Evolutionary conservation across 2,797 vertebrate genomes (phyloP).

Genomic region (Trematomus bernacchii): DNA sequence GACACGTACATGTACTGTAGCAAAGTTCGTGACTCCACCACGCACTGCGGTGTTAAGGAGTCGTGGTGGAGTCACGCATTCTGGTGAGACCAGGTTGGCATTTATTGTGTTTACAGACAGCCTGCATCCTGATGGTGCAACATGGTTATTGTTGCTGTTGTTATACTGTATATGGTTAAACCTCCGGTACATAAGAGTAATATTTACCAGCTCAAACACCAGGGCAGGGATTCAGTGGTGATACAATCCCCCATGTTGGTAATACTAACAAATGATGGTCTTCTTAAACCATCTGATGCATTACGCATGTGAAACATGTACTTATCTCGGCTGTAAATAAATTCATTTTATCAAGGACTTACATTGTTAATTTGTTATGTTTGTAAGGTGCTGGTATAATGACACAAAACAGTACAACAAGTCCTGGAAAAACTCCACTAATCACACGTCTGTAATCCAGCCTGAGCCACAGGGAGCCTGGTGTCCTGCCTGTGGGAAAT

Average conservation of each 20-base stretch:
- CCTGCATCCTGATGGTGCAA: background rate
- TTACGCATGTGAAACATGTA: constrained; percentile 1
- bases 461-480: constrained; percentile 19
- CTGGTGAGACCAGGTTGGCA: too few relatives aligned
- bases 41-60: too few relatives aligned
- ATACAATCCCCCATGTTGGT: background rate
- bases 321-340: constrained; percentile 10
- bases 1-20: too few relatives aligned
- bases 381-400: constrained; percentile 24
- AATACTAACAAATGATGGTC: background rate
- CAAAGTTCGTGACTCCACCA: too few relatives aligned
- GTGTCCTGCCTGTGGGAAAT: constrained; percentile 31
- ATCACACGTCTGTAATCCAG: constrained; percentile 51
- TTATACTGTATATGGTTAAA: too few relatives aligned
- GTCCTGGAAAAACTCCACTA: constrained; percentile 36
- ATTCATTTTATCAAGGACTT: constrained; percentile 6
- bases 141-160: background rate
- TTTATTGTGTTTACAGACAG: background rate
- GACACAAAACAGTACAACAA: constrained; percentile 32
- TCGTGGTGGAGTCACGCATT: too few relatives aligned
- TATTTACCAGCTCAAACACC: background rate
- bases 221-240: background rate
- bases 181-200: too few relatives aligned
- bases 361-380: background rate
- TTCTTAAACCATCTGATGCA: constrained; percentile 15